Evolutionary conservation across 2,113 vertebrate genomes (phyloP).

Genomic region (Rattus norvegicus): GRCr8 NC_086031.1:57079001-57079500

Average conservation of each 20-base stretch:
- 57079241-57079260: not conserved
- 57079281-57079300: not conserved
- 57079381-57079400: not conserved
- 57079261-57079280: not conserved
- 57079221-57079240: not conserved
- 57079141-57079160: not conserved
- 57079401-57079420: not conserved
- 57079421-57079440: not conserved
- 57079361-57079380: not conserved
- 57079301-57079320: not conserved
- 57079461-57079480: not conserved
- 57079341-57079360: not conserved
- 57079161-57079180: not conserved
- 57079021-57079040: not conserved
- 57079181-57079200: not conserved
- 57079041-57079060: not conserved
- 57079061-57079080: not conserved
- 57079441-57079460: not conserved
- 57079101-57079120: not conserved
- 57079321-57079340: not conserved
- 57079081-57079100: not conserved
- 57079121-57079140: not conserved
- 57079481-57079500: not conserved
- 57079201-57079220: not conserved
- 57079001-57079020: not conserved